Evolutionary conservation across 2,797 vertebrate genomes (phyloP).

Genomic region (Phrynocephalus guinanensis): DNA sequence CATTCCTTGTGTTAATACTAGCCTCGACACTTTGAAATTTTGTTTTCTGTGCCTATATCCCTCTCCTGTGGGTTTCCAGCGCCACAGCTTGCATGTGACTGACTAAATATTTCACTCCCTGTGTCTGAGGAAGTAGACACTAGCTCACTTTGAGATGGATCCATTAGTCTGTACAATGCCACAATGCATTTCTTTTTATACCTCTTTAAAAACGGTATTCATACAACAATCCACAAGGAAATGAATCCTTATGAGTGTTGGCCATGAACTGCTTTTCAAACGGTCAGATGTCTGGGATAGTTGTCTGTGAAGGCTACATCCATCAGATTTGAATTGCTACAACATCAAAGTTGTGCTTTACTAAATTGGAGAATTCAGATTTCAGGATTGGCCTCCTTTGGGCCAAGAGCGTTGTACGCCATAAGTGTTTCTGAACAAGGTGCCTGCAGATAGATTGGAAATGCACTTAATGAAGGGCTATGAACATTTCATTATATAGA

Average conservation of each 20-base stretch:
- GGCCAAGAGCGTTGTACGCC: not conserved
- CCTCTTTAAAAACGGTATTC: not conserved
- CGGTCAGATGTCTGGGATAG: no score
- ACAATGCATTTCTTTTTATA: no score
- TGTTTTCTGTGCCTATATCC: no score
- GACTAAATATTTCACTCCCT: no score
- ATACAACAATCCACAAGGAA: not conserved
- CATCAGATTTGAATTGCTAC: not conserved
- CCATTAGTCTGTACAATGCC: no score
- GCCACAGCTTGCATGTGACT: no score
- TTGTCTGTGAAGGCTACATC: not conserved
- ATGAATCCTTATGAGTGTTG: not conserved
- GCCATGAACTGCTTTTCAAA: not conserved
- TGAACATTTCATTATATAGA: constrained; percentile 45
- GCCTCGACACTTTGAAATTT: no score
- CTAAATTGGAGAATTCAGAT: constrained; percentile 8
- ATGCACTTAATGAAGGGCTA: constrained; percentile 29
- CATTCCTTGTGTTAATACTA: no score
- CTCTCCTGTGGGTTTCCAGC: no score
- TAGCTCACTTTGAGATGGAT: no score
- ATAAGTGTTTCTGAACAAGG: constrained; percentile 1
- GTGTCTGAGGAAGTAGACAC: no score
- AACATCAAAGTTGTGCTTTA: not conserved
- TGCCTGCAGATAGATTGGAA: constrained; percentile 21
- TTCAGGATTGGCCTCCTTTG: constrained; percentile 18